Percentiles rank a stretch among this genome's conserved stretches.
Conservation (phyloP, 2,113 vertebrate genomes). For the Elanus axillaris region DNA sequence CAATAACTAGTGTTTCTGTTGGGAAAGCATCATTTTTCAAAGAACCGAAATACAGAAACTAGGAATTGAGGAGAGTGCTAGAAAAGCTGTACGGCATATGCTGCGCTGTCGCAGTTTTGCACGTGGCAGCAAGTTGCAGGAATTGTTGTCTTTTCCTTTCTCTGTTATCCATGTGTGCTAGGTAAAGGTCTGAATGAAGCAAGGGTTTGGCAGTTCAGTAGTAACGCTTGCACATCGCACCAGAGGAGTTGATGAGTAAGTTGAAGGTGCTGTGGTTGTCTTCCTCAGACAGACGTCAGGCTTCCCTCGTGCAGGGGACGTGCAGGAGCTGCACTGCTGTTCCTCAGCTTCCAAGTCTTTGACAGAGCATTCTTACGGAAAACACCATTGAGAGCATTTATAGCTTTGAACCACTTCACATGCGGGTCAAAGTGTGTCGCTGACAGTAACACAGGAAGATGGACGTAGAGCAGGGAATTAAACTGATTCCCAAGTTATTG, state of each 20-base stretch:
- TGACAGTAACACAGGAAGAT: background rate
- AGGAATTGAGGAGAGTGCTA: background rate
- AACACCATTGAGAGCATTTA: background rate
- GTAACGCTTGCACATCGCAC: background rate
- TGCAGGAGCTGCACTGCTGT: background rate
- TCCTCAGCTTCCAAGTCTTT: background rate
- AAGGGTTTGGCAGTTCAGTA: background rate
- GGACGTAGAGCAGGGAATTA: background rate
- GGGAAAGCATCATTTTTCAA: background rate
- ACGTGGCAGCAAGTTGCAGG: background rate
- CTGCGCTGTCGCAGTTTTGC: background rate
- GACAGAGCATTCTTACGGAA: background rate
- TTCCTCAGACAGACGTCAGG: background rate
- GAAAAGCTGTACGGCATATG: background rate
- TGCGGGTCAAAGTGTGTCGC: rapidly evolving
- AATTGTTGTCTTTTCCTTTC: background rate
- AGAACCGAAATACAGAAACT: background rate
- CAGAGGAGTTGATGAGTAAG: background rate
- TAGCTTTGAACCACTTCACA: background rate
- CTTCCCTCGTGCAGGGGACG: background rate
- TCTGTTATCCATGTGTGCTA: rapidly evolving
- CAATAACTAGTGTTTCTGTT: background rate
- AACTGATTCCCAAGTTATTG: background rate
- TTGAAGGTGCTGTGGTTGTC: background rate
- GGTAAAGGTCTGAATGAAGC: background rate